Percentiles rank a stretch among this genome's conserved stretches.
Conservation (phyloP, 2,113 vertebrate species). For the Anser brachyrhynchus region DNA sequence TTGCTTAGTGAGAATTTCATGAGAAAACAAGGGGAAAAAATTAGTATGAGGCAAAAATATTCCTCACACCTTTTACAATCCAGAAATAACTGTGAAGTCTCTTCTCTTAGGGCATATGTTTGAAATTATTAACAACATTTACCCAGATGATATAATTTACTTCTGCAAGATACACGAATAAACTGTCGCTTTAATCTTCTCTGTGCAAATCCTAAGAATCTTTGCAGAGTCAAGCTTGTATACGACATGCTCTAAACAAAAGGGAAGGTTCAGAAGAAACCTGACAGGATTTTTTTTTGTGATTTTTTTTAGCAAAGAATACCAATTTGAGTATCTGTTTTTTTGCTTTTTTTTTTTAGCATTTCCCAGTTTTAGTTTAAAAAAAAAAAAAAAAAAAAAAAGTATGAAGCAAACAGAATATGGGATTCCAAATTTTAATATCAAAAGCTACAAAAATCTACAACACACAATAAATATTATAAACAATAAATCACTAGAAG, state of each 20-base stretch:
- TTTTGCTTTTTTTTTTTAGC: background rate
- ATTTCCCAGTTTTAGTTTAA: background rate
- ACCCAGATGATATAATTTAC: background rate
- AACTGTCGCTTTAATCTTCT: background rate
- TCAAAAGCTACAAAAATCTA: background rate
- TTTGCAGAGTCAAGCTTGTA: background rate
- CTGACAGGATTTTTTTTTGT: background rate
- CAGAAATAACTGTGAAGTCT: background rate
- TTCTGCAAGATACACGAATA: background rate
- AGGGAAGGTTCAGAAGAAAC: background rate
- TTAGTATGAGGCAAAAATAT: background rate
- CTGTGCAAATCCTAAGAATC: background rate
- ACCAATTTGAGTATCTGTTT: background rate
- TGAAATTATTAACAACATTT: background rate
- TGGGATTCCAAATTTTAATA: background rate
- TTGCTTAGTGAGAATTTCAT: background rate
- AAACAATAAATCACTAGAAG: background rate
- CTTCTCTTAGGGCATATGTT: background rate
- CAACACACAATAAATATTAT: accelerated
- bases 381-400: background rate
- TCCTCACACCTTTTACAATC: background rate
- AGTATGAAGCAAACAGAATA: background rate
- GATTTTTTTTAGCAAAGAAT: background rate
- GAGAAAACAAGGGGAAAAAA: background rate
- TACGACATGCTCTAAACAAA: background rate